Conservation (phyloP, 2,888 invertebrate genomes). For the Drosophila macrospina region DNA sequence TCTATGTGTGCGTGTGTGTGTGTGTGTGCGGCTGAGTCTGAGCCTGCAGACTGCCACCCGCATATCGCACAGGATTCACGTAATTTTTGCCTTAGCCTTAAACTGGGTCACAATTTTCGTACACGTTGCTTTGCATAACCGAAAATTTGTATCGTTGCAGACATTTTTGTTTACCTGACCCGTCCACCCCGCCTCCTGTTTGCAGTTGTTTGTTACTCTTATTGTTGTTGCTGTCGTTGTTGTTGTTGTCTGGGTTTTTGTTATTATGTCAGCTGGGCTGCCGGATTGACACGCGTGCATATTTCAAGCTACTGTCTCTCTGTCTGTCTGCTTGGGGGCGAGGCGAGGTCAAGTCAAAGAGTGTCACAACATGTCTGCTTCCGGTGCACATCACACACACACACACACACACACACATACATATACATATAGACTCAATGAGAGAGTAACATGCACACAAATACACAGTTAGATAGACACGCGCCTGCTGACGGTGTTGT, state of each 20-base stretch:
- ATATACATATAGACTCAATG: slow-evolving; percentile 12
- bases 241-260: slow-evolving; percentile 47
- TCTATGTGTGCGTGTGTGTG: slow-evolving; percentile 23
- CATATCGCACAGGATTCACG: slow-evolving; percentile 51
- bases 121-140: slow-evolving; percentile 72
- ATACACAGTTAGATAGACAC: slow-evolving; percentile 60
- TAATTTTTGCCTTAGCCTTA: slow-evolving; percentile 60
- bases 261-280: slow-evolving; percentile 75
- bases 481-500: slow-evolving; percentile 77
- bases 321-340: slow-evolving; percentile 38
- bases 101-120: slow-evolving; percentile 68
- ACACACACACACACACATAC: slow-evolving; percentile 28
- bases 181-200: not conserved
- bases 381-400: slow-evolving; percentile 68
- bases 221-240: slow-evolving; percentile 1
- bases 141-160: slow-evolving; percentile 77
- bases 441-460: slow-evolving; percentile 51
- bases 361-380: slow-evolving; percentile 83
- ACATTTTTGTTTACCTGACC: slow-evolving; percentile 67
- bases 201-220: not conserved
- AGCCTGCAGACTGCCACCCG: slow-evolving; percentile 53
- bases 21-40: slow-evolving; percentile 31
- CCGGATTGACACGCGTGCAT: slow-evolving; percentile 78
- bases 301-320: slow-evolving; percentile 47
- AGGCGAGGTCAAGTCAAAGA: slow-evolving; percentile 79